Conservation (phyloP, 2,113 vertebrate species). For the Trogon melanurus region DNA sequence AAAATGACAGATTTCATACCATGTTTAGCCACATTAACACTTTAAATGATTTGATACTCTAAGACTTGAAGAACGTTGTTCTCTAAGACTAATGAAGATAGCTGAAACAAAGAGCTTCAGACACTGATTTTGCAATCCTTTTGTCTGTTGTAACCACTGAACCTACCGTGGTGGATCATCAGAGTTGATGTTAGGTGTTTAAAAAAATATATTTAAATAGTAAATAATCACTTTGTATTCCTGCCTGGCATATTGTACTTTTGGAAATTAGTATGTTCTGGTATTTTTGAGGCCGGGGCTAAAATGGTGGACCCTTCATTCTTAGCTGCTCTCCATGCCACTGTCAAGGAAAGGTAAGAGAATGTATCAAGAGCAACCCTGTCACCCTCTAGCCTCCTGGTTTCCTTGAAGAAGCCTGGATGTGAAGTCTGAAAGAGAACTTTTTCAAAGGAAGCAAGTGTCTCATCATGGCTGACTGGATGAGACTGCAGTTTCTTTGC, state of each 20-base stretch:
- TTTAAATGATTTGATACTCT: background rate
- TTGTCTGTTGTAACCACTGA: background rate
- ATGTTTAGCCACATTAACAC: background rate
- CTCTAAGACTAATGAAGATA: background rate
- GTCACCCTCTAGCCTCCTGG: background rate
- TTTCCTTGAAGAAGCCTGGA: background rate
- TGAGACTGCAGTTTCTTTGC: background rate
- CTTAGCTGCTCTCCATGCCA: background rate
- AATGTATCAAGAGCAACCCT: background rate
- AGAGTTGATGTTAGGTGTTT: background rate
- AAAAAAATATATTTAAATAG: background rate
- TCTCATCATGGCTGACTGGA: no score
- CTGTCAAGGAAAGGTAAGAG: background rate
- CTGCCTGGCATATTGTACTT: rapidly evolving
- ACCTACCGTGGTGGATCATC: background rate
- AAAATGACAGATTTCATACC: background rate
- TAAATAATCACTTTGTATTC: background rate
- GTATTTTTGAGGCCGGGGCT: background rate
- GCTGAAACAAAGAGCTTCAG: background rate
- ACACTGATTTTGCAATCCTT: background rate
- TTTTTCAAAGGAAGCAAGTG: background rate
- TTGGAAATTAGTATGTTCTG: background rate
- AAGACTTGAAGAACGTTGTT: background rate
- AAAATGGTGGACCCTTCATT: background rate
- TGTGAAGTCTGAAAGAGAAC: background rate